Percentiles rank a stretch among this genome's conserved stretches.
Conservation (phyloP, 1,140 invertebrate genomes). For the Ctenoplectra terminalis region DNA sequence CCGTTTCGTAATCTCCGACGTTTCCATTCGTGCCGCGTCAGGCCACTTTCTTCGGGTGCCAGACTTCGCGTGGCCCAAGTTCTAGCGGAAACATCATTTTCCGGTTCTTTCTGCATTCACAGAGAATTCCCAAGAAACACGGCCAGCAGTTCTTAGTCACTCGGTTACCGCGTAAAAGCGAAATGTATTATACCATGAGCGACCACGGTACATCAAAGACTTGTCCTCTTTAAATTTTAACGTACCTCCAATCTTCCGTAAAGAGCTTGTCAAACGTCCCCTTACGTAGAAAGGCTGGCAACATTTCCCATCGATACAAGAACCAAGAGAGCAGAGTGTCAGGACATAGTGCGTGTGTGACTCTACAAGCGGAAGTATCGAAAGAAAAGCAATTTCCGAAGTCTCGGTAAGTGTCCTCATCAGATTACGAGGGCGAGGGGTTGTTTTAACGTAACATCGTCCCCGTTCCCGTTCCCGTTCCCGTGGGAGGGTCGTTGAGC, state of each 20-base stretch:
- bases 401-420: slow-evolving; percentile 26
- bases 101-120: background rate
- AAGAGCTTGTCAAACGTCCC: background rate
- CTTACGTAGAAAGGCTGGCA: background rate
- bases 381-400: slow-evolving; percentile 34
- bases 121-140: background rate
- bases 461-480: background rate
- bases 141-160: background rate
- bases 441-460: slow-evolving; percentile 44
- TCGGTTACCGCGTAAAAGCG: background rate
- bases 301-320: background rate
- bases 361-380: background rate
- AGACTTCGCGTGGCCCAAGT: too few relatives aligned
- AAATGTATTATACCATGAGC: background rate
- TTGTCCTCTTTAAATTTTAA: too few relatives aligned
- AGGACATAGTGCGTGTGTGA: background rate
- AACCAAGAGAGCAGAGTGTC: background rate
- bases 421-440: slow-evolving; percentile 26
- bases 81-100: background rate
- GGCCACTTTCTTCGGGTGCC: background rate
- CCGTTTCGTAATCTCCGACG: slow-evolving; percentile 2
- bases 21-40: background rate
- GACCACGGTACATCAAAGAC: background rate
- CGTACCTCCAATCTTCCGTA: background rate
- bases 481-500: background rate